phyloP scores from a whole-genome alignment of 2,797 vertebrate species.

The Agapornis canus region DNA sequence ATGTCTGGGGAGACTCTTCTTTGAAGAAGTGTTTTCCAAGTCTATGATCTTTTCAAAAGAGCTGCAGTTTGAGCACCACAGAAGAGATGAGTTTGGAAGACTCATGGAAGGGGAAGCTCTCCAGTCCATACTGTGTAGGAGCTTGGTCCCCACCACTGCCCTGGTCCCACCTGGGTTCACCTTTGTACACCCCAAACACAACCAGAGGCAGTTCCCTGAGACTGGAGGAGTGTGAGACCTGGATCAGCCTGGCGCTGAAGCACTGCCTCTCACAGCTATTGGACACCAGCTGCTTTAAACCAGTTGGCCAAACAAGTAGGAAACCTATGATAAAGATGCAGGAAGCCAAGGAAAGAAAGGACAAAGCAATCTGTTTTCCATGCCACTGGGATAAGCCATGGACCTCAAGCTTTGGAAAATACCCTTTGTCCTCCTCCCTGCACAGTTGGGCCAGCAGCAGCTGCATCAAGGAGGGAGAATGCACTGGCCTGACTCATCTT shows the following conservation, averaged over 20 bases:
- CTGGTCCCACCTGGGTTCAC: neutral
- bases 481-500: neutral
- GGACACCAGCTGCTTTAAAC: neutral
- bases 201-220: neutral
- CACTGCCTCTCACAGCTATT: neutral
- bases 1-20: neutral
- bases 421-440: neutral
- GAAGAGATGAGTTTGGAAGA: neutral
- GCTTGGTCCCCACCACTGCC: neutral
- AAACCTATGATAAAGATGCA: neutral
- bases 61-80: neutral
- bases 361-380: neutral
- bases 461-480: neutral
- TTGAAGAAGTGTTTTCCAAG: neutral
- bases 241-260: neutral
- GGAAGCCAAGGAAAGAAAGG: neutral
- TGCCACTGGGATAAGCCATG: neutral
- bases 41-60: neutral
- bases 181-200: neutral
- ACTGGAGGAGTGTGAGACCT: neutral
- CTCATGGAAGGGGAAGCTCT: neutral
- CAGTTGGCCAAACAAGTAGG: neutral
- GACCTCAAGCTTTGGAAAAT: neutral
- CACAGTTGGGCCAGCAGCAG: neutral
- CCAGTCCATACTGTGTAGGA: rapidly evolving